Conservation (phyloP, 1,140 invertebrate genomes). For the Nasonia giraulti region DNA sequence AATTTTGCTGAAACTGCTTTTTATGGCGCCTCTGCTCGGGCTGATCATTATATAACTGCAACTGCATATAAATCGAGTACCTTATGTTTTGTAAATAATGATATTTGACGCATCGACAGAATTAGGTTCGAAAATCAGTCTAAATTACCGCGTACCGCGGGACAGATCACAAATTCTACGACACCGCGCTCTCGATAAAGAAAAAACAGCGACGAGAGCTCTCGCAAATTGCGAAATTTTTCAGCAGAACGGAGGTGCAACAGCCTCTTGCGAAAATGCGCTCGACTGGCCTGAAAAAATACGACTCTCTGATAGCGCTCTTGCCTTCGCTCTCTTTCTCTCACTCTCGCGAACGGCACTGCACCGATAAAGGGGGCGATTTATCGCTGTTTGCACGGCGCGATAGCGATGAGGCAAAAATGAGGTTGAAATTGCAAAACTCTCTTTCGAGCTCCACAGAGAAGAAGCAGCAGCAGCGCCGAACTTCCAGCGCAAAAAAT, state of each 20-base stretch:
- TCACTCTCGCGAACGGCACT: conserved; percentile 58
- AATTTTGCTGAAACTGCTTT: too few relatives aligned
- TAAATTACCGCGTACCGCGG: neutral
- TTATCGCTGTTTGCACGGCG: conserved; percentile 68
- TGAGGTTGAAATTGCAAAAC: conserved; percentile 73
- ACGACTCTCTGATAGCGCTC: conserved; percentile 64
- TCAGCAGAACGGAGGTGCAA: conserved; percentile 56
- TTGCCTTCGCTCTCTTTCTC: neutral
- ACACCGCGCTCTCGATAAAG: neutral
- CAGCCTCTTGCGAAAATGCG: conserved; percentile 70
- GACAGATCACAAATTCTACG: neutral
- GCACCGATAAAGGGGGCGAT: conserved; percentile 66
- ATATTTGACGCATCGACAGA: neutral
- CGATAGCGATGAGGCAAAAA: conserved; percentile 70
- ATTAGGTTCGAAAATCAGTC: neutral
- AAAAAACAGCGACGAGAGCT: neutral
- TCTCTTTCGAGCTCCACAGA: conserved; percentile 17
- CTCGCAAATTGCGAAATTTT: conserved; percentile 58
- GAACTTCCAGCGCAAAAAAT: neutral
- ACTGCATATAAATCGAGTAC: too few relatives aligned
- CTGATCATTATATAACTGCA: too few relatives aligned
- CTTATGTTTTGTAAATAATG: too few relatives aligned
- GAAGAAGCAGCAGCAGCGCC: too few relatives aligned
- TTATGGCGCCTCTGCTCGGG: too few relatives aligned
- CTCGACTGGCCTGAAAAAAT: conserved; percentile 71